A percentile compares a stretch with the other conserved stretches of the same genome.
phyloP scores from a whole-genome alignment of 2,797 vertebrate genomes.

The Cyclura pinguis region DNA sequence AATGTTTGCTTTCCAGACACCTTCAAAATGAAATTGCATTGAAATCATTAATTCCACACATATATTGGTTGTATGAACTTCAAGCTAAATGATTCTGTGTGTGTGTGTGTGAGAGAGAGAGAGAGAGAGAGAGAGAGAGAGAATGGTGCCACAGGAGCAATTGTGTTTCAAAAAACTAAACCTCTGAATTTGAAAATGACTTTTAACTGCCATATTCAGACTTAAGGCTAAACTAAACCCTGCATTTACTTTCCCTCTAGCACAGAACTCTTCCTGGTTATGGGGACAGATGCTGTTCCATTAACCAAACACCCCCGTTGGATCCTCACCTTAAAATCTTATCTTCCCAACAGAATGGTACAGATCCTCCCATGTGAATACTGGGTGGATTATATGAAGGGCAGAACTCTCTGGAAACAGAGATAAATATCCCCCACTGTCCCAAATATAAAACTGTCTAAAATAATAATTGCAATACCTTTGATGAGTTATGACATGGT shows the following conservation, averaged over 20 bases:
- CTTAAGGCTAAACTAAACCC: neutral
- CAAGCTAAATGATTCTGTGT: too few species aligned
- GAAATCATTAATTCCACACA: slow-evolving; percentile 1
- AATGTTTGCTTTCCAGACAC: neutral
- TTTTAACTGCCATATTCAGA: neutral
- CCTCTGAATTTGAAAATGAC: neutral
- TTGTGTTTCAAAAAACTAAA: too few species aligned
- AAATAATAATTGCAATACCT: neutral
- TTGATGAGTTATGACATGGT: neutral
- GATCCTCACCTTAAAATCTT: neutral
- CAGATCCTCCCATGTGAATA: too few species aligned
- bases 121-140: too few species aligned
- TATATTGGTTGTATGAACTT: neutral
- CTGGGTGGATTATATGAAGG: neutral
- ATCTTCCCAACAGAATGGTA: neutral
- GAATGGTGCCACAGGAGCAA: neutral
- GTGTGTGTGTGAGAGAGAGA: too few species aligned
- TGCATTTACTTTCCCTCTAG: neutral
- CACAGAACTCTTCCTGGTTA: neutral
- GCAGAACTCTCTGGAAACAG: neutral
- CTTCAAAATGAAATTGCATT: neutral
- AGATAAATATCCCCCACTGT: neutral
- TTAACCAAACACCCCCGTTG: neutral
- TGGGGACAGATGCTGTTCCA: neutral
- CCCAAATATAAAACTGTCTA: neutral